Evolutionary conservation across 2,113 vertebrate species (phyloP).

Genomic region (Coryphaenoides rupestris): DNA sequence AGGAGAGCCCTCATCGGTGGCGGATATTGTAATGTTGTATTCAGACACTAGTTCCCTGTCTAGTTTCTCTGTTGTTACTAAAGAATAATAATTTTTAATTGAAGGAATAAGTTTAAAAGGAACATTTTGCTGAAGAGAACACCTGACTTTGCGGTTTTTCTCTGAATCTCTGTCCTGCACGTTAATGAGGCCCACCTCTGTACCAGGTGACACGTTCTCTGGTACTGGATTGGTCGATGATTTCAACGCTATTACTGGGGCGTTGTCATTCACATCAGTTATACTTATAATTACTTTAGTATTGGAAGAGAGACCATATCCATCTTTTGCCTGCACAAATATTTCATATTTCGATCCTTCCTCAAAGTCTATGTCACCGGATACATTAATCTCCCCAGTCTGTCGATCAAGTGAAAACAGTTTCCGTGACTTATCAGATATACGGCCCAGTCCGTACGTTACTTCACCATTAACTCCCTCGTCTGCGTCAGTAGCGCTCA

Average conservation of each 20-base stretch:
- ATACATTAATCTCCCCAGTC: constrained; percentile 65
- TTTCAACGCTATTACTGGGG: constrained; percentile 65
- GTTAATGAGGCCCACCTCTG: constrained; percentile 64
- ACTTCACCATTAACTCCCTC: constrained; percentile 70
- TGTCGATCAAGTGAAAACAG: constrained; percentile 58
- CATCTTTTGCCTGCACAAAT: constrained; percentile 65
- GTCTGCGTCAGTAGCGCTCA: constrained; percentile 72
- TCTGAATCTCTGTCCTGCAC: constrained; percentile 67
- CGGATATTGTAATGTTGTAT: constrained; percentile 56
- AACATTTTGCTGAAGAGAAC: constrained; percentile 51
- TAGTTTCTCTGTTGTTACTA: constrained; percentile 43
- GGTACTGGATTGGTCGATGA: constrained; percentile 62
- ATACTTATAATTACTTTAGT: constrained; percentile 64
- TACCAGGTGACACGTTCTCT: constrained; percentile 62
- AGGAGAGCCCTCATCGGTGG: constrained; percentile 60
- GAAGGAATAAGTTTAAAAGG: constrained; percentile 69
- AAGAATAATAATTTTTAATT: constrained; percentile 57
- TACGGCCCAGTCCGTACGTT: constrained; percentile 60
- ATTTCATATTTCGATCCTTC: constrained; percentile 57
- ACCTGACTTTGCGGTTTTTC: constrained; percentile 57
- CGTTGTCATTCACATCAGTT: constrained; percentile 73
- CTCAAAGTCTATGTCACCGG: constrained; percentile 66
- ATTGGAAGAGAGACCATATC: constrained; percentile 53
- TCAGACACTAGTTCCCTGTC: constrained; percentile 45
- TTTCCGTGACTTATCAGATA: constrained; percentile 41